Evolutionary conservation across 2,888 invertebrate genomes (phyloP).

Genomic region (Limnephilus lunatus): DNA sequence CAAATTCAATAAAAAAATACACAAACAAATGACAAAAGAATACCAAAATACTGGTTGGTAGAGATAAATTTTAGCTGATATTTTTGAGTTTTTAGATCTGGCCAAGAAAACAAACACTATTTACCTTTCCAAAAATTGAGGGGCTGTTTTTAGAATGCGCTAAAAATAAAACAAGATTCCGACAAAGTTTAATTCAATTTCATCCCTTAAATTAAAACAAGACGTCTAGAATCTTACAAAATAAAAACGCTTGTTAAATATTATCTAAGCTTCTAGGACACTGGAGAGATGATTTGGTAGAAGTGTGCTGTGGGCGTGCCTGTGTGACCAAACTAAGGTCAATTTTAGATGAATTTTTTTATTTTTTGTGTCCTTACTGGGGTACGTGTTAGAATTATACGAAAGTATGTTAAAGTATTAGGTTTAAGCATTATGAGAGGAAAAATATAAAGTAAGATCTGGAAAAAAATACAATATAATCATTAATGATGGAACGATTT

Average conservation of each 20-base stretch:
- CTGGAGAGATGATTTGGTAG: neutral
- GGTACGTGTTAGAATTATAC: too few species aligned
- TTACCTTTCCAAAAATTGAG: neutral
- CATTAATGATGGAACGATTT: too few species aligned
- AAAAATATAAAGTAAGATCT: too few species aligned
- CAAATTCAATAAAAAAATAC: too few species aligned
- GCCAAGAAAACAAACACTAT: neutral
- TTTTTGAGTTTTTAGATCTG: neutral
- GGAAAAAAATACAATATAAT: too few species aligned
- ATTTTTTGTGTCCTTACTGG: too few species aligned
- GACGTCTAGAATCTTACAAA: neutral
- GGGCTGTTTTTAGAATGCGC: neutral
- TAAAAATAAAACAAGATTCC: neutral
- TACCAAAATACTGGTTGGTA: neutral
- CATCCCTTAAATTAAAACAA: neutral
- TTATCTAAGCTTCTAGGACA: neutral
- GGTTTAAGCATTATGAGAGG: too few species aligned
- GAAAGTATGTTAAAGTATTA: too few species aligned
- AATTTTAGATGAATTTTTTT: too few species aligned
- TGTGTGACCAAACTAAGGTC: too few species aligned
- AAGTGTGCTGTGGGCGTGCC: too few species aligned
- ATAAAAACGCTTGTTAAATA: neutral
- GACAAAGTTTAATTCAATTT: constrained; percentile 21
- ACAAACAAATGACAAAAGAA: too few species aligned
- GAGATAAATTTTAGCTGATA: neutral